phyloP scores from a whole-genome alignment of 2,113 vertebrate species.

The Coregonus clupeaformis region DNA sequence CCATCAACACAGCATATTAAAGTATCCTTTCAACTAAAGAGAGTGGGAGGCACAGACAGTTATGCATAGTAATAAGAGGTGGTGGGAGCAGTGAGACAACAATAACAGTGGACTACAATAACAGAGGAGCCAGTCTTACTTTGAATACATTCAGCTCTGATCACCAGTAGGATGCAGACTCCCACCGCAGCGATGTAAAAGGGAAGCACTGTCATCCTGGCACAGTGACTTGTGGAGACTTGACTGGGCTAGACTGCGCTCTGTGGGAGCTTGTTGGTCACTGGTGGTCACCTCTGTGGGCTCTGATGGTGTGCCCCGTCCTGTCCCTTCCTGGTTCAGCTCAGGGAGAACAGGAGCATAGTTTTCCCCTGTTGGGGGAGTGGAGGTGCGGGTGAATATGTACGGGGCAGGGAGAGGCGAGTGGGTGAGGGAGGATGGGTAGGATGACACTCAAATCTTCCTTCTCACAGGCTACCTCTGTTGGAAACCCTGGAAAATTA shows the following conservation, averaged over 20 bases:
- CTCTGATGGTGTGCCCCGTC: too few species aligned
- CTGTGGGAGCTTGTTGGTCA: background rate
- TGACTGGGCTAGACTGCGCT: background rate
- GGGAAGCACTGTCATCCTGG: conserved; percentile 58
- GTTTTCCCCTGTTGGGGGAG: background rate
- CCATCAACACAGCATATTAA: too few species aligned
- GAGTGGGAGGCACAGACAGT: too few species aligned
- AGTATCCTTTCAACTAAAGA: too few species aligned
- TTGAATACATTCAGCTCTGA: conserved; percentile 55
- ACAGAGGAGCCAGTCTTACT: too few species aligned
- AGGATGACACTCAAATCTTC: conserved; percentile 32
- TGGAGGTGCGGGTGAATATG: background rate
- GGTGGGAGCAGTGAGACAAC: too few species aligned
- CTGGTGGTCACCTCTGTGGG: too few species aligned
- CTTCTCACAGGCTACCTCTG: conserved; percentile 56
- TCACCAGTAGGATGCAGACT: conserved; percentile 53
- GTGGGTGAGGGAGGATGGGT: conserved; percentile 5
- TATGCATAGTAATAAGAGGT: too few species aligned
- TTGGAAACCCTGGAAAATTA: conserved; percentile 53
- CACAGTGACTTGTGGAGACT: conserved; percentile 9
- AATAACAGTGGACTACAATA: too few species aligned
- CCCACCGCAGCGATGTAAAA: conserved; percentile 39
- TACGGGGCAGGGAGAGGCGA: background rate
- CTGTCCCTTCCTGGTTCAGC: too few species aligned
- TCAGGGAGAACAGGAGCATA: too few species aligned